Evolutionary conservation across 1,140 invertebrate genomes (phyloP).

Genomic region (Meloidogyne exigua): DNA sequence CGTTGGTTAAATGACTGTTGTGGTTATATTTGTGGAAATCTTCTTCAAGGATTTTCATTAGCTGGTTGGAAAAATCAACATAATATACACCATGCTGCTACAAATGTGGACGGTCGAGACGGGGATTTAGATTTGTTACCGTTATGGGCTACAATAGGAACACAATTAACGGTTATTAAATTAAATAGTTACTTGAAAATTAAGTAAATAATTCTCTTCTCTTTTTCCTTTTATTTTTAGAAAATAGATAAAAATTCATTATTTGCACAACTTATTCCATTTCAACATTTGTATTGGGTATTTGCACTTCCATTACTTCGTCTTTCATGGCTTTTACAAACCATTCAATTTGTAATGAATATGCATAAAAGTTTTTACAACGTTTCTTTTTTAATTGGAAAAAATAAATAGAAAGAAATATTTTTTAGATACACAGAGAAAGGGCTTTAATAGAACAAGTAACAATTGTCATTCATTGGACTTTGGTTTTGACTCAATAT

Average conservation of each 20-base stretch:
- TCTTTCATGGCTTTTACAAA: conserved; percentile 61
- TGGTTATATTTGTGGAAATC: conserved; percentile 56
- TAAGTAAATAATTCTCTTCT: too few species aligned
- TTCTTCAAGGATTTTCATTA: conserved; percentile 61
- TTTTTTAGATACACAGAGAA: conserved; percentile 41
- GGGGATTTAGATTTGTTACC: conserved; percentile 62
- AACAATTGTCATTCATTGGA: conserved; percentile 53
- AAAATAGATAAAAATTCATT: conserved; percentile 39
- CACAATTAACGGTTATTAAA: conserved; percentile 53
- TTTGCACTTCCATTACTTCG: conserved; percentile 56
- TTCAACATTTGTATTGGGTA: conserved; percentile 62
- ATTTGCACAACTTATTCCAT: conserved; percentile 52
- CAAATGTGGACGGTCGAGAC: conserved; percentile 60
- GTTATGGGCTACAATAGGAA: conserved; percentile 59
- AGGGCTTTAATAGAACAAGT: conserved; percentile 50
- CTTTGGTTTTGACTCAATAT: conserved; percentile 51
- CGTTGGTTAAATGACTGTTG: conserved; percentile 43
- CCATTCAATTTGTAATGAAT: conserved; percentile 50
- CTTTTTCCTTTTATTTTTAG: conserved; percentile 34
- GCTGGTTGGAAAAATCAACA: conserved; percentile 62
- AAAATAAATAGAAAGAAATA: conserved; percentile 4
- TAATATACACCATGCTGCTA: conserved; percentile 63
- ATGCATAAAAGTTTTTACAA: conserved; percentile 59
- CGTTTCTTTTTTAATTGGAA: conserved; percentile 17
- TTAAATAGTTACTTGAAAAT: background rate